Evolutionary conservation across 1,140 invertebrate genomes (phyloP).

Genomic region (Brachionus paranguensis): DNA sequence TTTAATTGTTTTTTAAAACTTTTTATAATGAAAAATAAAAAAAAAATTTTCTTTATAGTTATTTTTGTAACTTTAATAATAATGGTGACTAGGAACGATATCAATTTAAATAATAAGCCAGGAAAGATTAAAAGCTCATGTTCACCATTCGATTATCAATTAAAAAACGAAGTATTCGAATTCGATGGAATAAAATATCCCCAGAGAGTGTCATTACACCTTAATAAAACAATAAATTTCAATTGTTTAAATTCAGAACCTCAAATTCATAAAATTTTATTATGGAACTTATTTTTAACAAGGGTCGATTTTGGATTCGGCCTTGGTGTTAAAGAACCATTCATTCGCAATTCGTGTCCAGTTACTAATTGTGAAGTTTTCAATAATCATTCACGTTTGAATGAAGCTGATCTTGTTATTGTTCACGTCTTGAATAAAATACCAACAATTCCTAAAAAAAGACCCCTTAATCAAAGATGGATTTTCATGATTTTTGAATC

Average conservation of each 20-base stretch:
- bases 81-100: neutral
- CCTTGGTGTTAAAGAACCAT: neutral
- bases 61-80: neutral
- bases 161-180: neutral
- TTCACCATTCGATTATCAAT: neutral
- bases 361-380: constrained; percentile 11
- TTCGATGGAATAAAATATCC: neutral
- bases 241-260: neutral
- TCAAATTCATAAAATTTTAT: neutral
- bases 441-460: neutral
- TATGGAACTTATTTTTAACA: neutral
- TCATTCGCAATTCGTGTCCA: neutral
- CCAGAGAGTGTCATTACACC: neutral
- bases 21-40: neutral
- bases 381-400: neutral
- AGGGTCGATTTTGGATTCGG: neutral
- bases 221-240: constrained; percentile 3
- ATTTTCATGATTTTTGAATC: constrained; percentile 5
- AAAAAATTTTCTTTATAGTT: neutral
- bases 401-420: neutral
- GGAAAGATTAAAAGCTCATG: neutral
- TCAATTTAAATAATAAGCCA: neutral
- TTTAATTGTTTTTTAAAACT: neutral
- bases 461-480: neutral
- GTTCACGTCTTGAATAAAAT: neutral